phyloP scores from a whole-genome alignment of 2,888 invertebrate species.

The Scaptomyza flava region DNA sequence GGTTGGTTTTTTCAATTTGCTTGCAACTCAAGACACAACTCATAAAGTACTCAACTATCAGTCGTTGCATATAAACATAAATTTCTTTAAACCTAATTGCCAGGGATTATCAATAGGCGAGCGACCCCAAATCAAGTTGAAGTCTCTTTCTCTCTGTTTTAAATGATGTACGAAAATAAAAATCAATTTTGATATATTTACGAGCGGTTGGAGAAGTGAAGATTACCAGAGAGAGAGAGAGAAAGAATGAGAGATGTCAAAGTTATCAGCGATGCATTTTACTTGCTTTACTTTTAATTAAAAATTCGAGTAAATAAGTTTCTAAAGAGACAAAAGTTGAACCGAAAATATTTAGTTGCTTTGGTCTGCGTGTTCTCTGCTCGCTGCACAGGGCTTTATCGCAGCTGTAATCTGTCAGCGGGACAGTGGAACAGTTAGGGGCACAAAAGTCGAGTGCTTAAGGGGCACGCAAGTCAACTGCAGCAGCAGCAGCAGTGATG shows the following conservation, averaged over 20 bases:
- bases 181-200: slow-evolving; percentile 70
- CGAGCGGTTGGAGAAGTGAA: slow-evolving; percentile 37
- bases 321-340: slow-evolving; percentile 35
- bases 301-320: slow-evolving; percentile 41
- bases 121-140: slow-evolving; percentile 50
- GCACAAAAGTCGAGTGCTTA: slow-evolving; percentile 40
- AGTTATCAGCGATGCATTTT: slow-evolving; percentile 56
- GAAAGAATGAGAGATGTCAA: slow-evolving; percentile 15
- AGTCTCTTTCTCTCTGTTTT: slow-evolving; percentile 1
- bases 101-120: slow-evolving; percentile 57
- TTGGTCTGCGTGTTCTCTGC: neutral
- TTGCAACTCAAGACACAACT: neutral
- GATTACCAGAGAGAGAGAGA: slow-evolving; percentile 33
- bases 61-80: slow-evolving; percentile 49
- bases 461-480: slow-evolving; percentile 2
- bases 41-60: slow-evolving; percentile 35
- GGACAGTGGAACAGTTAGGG: slow-evolving; percentile 41
- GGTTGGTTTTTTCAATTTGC: slow-evolving; percentile 19
- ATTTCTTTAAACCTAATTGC: slow-evolving; percentile 62
- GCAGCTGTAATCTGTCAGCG: slow-evolving; percentile 79
- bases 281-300: slow-evolving; percentile 67
- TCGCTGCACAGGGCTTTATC: slow-evolving; percentile 57
- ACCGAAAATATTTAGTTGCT: slow-evolving; percentile 16
- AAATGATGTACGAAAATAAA: slow-evolving; percentile 54
- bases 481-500: neutral